Evolutionary conservation across 1,140 invertebrate species (phyloP).

Genomic region (Eriosoma lanigerum): DNA sequence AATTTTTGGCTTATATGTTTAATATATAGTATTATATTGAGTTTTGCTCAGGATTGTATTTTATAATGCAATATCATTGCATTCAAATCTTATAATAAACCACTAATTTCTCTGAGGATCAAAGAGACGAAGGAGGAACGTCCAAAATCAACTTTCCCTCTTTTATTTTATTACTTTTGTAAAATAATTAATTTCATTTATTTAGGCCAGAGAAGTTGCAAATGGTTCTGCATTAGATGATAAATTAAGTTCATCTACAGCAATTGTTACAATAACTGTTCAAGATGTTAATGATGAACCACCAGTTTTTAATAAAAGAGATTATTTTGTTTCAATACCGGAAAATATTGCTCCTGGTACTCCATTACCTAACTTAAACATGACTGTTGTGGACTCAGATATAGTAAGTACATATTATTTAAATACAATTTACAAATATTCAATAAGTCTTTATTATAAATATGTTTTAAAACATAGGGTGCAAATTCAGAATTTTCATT

Average conservation of each 20-base stretch:
- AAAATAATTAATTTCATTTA: slow-evolving; percentile 20
- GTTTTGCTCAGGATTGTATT: too few relatives aligned
- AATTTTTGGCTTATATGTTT: too few relatives aligned
- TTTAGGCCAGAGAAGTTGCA: slow-evolving; percentile 73
- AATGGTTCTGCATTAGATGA: slow-evolving; percentile 71
- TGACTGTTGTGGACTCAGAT: slow-evolving; percentile 84
- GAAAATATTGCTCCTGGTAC: slow-evolving; percentile 82
- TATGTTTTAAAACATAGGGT: slow-evolving; percentile 65
- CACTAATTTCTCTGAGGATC: too few relatives aligned
- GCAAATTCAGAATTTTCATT: slow-evolving; percentile 78
- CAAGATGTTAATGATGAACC: slow-evolving; percentile 93
- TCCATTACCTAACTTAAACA: slow-evolving; percentile 77
- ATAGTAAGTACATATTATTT: slow-evolving; percentile 64
- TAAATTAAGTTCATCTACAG: slow-evolving; percentile 66
- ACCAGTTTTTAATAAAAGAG: slow-evolving; percentile 76
- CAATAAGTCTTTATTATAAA: neutral
- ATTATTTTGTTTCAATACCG: slow-evolving; percentile 77
- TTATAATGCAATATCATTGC: too few relatives aligned
- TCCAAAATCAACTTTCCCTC: too few relatives aligned
- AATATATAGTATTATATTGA: too few relatives aligned
- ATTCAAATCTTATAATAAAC: too few relatives aligned
- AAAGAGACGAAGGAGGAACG: too few relatives aligned
- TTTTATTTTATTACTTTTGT: slow-evolving; percentile 20
- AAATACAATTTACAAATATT: neutral
- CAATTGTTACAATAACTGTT: slow-evolving; percentile 79